Evolutionary conservation across 2,888 invertebrate species (phyloP), one percentile per base, ranked within the genome.

Genomic region (Stenolophus ochropezus): DNA sequence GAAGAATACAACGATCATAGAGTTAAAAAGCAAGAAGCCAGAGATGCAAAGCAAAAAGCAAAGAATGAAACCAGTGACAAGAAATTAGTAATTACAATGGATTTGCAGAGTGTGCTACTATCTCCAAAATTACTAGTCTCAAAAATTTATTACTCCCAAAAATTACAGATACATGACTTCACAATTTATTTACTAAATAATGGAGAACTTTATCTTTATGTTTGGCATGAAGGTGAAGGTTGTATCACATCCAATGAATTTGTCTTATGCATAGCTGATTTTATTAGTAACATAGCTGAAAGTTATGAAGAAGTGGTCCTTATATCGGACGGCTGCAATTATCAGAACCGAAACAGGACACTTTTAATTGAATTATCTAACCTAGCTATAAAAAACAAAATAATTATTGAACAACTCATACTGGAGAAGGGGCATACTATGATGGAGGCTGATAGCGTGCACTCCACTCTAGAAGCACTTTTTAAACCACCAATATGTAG

Each of bases 131-230:
- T n/a, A n/a, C 49, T 11, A 1, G 49, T n/a, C 6, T 49, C 49
- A 49, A 11, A 5, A 49, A 49, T 49, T 5, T 49, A 49, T 49
- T 49, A 76, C 16, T 6, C 20, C 16, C 81, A 80, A 27, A 80
- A 80, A 80, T 51, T 81, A 11, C 81, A 81, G 18, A 80, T 81
- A 14, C 81, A 81, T 25, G 25, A 77, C 23, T 81, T 77, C 14
- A 81, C 78, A 42, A 79, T 81, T 49, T 49, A 49, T 49, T 49
- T 16, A n/a, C n/a, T n/a, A 49, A 49, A 49, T 49, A 49, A 33
- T 33, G 33, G 5, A 33, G 8, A 5, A 33, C 33, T 33, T 33
- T 33, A 33, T 8, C 33, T 33, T 33, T 33, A 33, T 8, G 33
- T 33, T 33, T 33, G 33, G 33, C 33, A 33, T 33, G 33, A 33